Evolutionary conservation across 2,113 vertebrate genomes (phyloP), one percentile per base, ranked within the genome.

Genomic region (Eulemur macaco): DNA sequence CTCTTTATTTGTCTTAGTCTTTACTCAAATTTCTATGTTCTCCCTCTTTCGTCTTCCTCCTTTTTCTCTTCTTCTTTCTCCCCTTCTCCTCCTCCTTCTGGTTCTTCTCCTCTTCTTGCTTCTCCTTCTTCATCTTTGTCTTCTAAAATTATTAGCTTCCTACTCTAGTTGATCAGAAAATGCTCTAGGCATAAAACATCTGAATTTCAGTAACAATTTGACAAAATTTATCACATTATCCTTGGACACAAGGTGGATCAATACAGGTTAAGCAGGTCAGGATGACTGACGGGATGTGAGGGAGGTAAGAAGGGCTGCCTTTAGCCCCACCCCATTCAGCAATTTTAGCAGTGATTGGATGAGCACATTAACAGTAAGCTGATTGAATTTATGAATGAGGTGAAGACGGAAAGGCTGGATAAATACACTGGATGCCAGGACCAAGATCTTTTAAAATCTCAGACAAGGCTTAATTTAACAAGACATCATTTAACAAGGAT

Each of bases 401-500:
- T 87, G 88, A 82, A 94, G 29, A 93, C 45, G 25, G 69, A 86
- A 89, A 74, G 34, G 39, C 12, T 83, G 13, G 42, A 68, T 84
- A 84, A 86, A 87, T 71, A 83, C 15, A 60, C 50, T 60, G 37
- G 27, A 78, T 93, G 76, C 39, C 52, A 95, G 47, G 39, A 64
- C 68, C 18, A 93, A 64, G 29, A 76, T 52, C 18, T 87, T 93
- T 95, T 39, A 95, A 73, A 94, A 77, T 96, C 39, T 87, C 78
- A 78, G 84, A 90, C 82, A 86, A 92, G 92, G 60, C 17, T 87
- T 92, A 93, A 97, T 97, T 97, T 93, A 97, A 96, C 82, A 96
- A 93, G 84, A 97, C 89, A 91, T 81, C 64, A 78, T 89, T 96
- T 93, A 97, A 95, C 92, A 87, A 42, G 80, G 94, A 74, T 92